Percentiles rank a stretch among this genome's conserved stretches.
Conservation (phyloP, 2,113 vertebrate genomes). For the Cephalopterus ornatus region DNA sequence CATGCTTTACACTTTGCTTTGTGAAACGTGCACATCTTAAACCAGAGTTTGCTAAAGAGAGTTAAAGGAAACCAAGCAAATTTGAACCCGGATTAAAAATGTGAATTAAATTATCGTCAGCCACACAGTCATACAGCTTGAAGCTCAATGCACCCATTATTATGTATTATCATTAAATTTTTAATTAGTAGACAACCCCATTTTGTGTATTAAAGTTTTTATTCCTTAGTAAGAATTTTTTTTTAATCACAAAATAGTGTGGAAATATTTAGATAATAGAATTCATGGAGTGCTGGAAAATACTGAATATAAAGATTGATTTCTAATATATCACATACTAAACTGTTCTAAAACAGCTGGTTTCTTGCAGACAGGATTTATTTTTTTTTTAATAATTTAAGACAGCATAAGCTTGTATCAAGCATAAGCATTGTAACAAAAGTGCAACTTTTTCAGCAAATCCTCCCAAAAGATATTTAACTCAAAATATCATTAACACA, state of each 20-base stretch:
- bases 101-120: neutral
- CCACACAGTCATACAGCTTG: neutral
- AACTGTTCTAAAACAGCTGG: conserved; percentile 77
- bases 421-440: conserved; percentile 91
- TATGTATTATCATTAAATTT: neutral
- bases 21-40: neutral
- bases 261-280: conserved; percentile 79
- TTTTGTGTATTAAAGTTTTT: conserved; percentile 76
- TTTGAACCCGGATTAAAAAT: neutral
- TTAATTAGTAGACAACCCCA: conserved; percentile 75
- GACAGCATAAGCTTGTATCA: conserved; percentile 89
- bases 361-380: conserved; percentile 87
- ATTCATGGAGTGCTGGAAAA: conserved; percentile 78
- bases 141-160: neutral
- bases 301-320: conserved; percentile 77
- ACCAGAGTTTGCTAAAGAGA: neutral
- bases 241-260: conserved; percentile 81
- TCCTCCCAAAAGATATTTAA: conserved; percentile 80
- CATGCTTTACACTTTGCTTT: neutral
- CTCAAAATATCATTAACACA: conserved; percentile 84
- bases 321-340: conserved; percentile 75
- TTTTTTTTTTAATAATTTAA: conserved; percentile 93
- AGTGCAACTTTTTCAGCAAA: conserved; percentile 89
- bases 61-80: neutral
- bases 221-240: conserved; percentile 80